Evolutionary conservation across 1,140 invertebrate species (phyloP), one percentile per base, ranked within the genome.

Genomic region (Melitaea cinxia): DNA sequence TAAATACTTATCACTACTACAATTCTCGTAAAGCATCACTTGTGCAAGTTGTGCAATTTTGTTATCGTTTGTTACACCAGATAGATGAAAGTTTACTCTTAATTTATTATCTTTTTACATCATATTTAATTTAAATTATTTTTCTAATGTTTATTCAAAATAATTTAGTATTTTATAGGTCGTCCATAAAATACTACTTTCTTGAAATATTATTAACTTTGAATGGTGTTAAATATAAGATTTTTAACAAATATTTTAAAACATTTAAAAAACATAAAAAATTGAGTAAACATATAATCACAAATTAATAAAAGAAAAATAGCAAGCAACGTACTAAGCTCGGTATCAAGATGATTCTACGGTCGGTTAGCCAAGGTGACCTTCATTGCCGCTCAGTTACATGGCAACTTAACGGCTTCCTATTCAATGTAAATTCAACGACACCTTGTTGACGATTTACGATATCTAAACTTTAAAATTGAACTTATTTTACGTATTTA

Each of bases 371-470:
- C 81, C 84, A 88, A 90, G 83, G 85, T 88, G 83, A 86, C 83
- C 85, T 85, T 78, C 77, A 50, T 66, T 64, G 66, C 57, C 64
- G 70, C 70, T 66, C 75, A 67, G 77, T 79, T 78, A 82, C 80
- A 78, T 81, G 74, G 83, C 77, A 71, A 81, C 75, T 76, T 80
- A 81, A 80, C 79, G 77, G 78, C 80, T 78, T 75, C 75, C 76
- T 77, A 87, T 88, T 88, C 80, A 87, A 88, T 88, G 82, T 83
- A 83, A 89, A 89, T 88, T 88, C 73, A 75, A 68, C 66, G 63
- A 81, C 74, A 73, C 78, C 79, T 82, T 81, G 75, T 75, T 73
- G 64, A 68, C 62, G 14, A 73, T 62, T 69, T 52, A 42, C 56
- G 72, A 56, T 72, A 33, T 33, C 12, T 10, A 33, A 28, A 28